Percentiles rank a stretch among this genome's conserved stretches.
These are phyloP conservation scores for Agriopis marginaria DNA, from an alignment of 2,888 invertebrate species.

Conservation along the genomic window DNA sequence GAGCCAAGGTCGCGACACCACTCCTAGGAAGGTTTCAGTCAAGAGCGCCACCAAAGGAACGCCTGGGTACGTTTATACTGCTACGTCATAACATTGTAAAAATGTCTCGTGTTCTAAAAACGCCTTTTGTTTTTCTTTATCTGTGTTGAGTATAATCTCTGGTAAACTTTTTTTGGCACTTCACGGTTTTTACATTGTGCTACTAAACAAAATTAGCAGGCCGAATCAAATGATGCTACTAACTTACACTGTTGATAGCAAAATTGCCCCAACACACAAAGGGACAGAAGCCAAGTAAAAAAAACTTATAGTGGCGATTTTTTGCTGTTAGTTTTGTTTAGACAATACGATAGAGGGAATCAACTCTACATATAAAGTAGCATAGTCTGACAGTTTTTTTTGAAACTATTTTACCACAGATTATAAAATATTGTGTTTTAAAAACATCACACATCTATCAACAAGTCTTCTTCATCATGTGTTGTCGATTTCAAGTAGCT, in stretches of 20 bases:
- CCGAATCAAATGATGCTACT: too few species aligned
- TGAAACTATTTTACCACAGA: not conserved
- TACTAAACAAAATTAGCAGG: too few species aligned
- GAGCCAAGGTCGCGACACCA: slow-evolving; percentile 77
- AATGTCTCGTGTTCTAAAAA: slow-evolving; percentile 8
- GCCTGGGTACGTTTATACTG: slow-evolving; percentile 74
- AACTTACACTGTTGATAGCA: too few species aligned
- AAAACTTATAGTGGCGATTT: too few species aligned
- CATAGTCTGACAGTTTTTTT: too few species aligned
- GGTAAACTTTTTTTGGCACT: not conserved
- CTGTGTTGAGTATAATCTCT: slow-evolving; percentile 7
- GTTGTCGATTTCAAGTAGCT: not conserved
- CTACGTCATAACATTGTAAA: not conserved
- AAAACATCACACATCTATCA: slow-evolving; percentile 1
- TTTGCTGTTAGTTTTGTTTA: too few species aligned
- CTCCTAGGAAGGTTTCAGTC: slow-evolving; percentile 88
- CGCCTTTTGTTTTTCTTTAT: slow-evolving; percentile 5
- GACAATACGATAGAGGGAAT: too few species aligned
- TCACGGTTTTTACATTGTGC: too few species aligned
- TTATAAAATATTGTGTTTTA: not conserved
- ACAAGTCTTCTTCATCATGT: not conserved
- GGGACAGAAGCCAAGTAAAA: too few species aligned
- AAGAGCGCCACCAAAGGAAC: slow-evolving; percentile 85
- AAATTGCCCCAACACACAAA: too few species aligned
- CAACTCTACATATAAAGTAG: too few species aligned